Evolutionary conservation across 2,113 vertebrate genomes (phyloP).

Genomic region (Ammodytes dubius): DNA sequence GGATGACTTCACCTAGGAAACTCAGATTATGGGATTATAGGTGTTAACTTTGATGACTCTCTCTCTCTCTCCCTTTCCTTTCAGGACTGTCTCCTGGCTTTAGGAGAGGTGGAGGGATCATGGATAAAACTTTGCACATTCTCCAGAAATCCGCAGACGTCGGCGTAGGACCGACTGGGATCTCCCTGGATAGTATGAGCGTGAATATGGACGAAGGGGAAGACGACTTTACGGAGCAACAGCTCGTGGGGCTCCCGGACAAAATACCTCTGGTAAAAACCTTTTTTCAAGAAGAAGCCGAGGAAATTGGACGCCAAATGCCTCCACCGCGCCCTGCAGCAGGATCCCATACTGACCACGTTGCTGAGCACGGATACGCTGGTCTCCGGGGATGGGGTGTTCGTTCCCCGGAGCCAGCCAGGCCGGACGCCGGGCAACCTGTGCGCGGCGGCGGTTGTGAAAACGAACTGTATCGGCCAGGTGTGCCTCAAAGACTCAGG

Average conservation of each 20-base stretch:
- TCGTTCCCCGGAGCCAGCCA: conserved; percentile 88
- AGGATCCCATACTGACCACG: conserved; percentile 92
- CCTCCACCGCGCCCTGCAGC: conserved; percentile 88
- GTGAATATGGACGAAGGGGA: conserved; percentile 81
- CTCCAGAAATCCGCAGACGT: conserved; percentile 85
- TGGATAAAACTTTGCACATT: conserved; percentile 83
- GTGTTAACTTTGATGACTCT: conserved; percentile 62
- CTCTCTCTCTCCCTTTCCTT: conserved; percentile 28
- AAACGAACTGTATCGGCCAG: conserved; percentile 85
- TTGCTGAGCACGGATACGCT: conserved; percentile 90
- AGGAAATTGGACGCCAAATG: conserved; percentile 92
- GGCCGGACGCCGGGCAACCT: conserved; percentile 82
- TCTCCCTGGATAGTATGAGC: conserved; percentile 78
- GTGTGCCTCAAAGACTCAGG: conserved; percentile 83
- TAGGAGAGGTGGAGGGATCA: conserved; percentile 50
- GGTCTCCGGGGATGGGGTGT: conserved; percentile 88
- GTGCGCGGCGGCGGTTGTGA: conserved; percentile 90
- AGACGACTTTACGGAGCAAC: conserved; percentile 86
- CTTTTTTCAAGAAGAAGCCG: conserved; percentile 98
- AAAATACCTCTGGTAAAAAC: conserved; percentile 95
- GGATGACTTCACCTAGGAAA: conserved; percentile 70
- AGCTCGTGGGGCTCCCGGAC: conserved; percentile 87
- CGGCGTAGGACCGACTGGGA: conserved; percentile 65
- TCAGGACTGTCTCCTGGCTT: conserved; percentile 52
- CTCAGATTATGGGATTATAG: conserved; percentile 49